Percentiles rank a stretch among this genome's conserved stretches.
Conservation (phyloP, 2,888 invertebrate species). For the Notocelia uddmanniana region DNA sequence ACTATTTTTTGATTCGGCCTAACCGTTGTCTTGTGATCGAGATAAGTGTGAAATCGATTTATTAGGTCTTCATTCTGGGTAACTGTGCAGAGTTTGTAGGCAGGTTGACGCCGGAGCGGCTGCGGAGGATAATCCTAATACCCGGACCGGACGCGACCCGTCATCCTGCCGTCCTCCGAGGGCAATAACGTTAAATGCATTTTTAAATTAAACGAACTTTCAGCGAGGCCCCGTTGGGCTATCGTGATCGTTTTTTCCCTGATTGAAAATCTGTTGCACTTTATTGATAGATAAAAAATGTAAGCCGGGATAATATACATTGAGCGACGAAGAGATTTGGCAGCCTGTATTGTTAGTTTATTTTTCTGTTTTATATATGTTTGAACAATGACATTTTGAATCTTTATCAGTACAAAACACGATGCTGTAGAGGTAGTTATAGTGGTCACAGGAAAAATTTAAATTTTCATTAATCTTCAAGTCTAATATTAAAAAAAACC, state of each 20-base stretch:
- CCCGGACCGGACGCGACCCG: slow-evolving; percentile 21
- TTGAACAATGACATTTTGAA: too few relatives aligned
- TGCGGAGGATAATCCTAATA: slow-evolving; percentile 49
- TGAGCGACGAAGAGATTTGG: neutral
- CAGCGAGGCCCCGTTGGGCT: slow-evolving; percentile 22
- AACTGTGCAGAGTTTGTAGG: slow-evolving; percentile 9
- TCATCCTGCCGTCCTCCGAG: slow-evolving; percentile 35
- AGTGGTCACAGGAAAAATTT: too few relatives aligned
- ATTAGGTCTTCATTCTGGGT: slow-evolving; percentile 7
- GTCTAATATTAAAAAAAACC: too few relatives aligned
- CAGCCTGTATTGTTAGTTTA: neutral
- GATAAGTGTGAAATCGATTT: slow-evolving; percentile 13
- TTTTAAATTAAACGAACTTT: slow-evolving; percentile 44
- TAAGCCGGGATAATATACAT: neutral
- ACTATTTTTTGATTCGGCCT: neutral
- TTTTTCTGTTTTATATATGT: neutral
- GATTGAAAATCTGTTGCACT: slow-evolving; percentile 31
- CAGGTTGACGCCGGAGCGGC: slow-evolving; percentile 29
- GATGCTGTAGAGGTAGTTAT: too few relatives aligned
- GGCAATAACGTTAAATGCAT: slow-evolving; percentile 45
- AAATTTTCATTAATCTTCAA: too few relatives aligned
- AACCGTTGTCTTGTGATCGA: neutral
- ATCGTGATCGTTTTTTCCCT: slow-evolving; percentile 17
- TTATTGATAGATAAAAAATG: neutral
- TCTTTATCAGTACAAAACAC: too few relatives aligned